Evolutionary conservation across 2,113 vertebrate genomes (phyloP).

Genomic region (Laterallus jamaicensis): DNA sequence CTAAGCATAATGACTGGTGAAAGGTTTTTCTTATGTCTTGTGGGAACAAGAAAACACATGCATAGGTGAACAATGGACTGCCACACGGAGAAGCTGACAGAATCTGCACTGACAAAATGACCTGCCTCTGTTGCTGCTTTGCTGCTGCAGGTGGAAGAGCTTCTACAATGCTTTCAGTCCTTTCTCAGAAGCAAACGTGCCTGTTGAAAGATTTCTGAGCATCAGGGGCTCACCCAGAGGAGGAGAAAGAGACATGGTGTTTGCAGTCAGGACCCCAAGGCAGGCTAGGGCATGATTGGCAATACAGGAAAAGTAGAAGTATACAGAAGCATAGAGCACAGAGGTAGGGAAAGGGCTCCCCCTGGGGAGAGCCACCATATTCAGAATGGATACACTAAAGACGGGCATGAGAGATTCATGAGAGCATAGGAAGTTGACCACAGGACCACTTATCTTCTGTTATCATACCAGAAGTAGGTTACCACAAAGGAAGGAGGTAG

Average conservation of each 20-base stretch:
- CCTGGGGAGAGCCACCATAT: too few species aligned
- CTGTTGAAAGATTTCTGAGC: not conserved
- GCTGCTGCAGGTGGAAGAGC: not conserved
- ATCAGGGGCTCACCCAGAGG: not conserved
- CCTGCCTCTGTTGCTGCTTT: not conserved
- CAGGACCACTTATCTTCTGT: not conserved
- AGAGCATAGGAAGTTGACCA: too few species aligned
- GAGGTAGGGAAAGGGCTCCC: not conserved
- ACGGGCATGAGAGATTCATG: too few species aligned
- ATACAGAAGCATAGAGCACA: not conserved
- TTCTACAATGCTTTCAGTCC: not conserved
- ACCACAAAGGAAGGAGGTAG: not conserved
- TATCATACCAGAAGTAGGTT: not conserved
- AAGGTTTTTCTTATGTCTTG: not conserved
- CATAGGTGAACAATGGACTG: not conserved
- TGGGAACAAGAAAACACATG: not conserved
- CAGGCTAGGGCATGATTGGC: not conserved
- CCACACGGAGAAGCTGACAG: rapidly evolving
- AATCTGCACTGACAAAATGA: not conserved
- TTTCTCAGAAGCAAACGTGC: not conserved
- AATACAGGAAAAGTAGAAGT: not conserved
- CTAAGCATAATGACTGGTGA: not conserved
- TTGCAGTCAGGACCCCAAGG: not conserved
- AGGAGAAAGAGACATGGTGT: not conserved
- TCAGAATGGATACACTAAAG: too few species aligned